Conservation (phyloP, 2,113 vertebrate genomes). For the Xenotilapia flavipinnis region DNA sequence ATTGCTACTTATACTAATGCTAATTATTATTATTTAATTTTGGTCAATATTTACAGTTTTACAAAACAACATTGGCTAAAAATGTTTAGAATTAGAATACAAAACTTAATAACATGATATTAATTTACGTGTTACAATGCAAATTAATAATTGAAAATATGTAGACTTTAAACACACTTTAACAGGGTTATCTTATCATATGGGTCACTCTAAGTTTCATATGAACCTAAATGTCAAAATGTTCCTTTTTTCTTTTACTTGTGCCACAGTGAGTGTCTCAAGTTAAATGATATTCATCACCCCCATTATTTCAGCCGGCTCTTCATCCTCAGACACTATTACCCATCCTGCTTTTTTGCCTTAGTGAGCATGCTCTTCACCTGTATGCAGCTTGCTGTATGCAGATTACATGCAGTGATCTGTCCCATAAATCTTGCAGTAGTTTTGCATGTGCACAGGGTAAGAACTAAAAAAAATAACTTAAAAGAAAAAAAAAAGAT, state of each 20-base stretch:
- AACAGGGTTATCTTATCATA: not conserved
- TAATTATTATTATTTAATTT: not conserved
- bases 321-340: not conserved
- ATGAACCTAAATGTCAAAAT: not conserved
- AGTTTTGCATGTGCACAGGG: not conserved
- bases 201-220: not conserved
- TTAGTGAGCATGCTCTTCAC: not conserved
- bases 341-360: not conserved
- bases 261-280: not conserved
- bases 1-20: not conserved
- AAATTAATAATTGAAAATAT: not conserved
- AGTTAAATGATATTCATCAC: not conserved
- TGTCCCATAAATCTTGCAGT: not conserved
- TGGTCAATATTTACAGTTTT: not conserved
- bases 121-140: not conserved
- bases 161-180: not conserved
- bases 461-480: not conserved
- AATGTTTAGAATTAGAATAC: not conserved
- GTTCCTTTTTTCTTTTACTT: not conserved
- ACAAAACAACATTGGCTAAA: rapidly evolving
- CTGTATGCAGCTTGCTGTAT: not conserved
- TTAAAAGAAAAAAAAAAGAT: not conserved
- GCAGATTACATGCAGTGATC: not conserved
- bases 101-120: not conserved
- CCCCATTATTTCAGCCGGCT: not conserved